Percentiles rank a stretch among this genome's conserved stretches.
phyloP scores from a whole-genome alignment of 1,140 invertebrate genomes.

The Homarus americanus region DNA sequence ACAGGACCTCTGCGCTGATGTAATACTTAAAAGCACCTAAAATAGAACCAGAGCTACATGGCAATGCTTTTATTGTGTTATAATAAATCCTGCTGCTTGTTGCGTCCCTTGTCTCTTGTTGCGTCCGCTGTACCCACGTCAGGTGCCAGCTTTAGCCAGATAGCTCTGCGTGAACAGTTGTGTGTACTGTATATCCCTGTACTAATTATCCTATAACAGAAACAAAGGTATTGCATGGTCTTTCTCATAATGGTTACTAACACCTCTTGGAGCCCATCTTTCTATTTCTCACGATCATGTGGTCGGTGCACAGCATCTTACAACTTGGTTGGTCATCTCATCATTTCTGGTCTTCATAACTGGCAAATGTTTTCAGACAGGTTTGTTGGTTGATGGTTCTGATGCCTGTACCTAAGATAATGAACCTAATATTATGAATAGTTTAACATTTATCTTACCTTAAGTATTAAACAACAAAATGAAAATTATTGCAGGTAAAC shows the following conservation, averaged over 20 bases:
- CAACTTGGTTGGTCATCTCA: too few relatives aligned
- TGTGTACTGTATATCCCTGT: not conserved
- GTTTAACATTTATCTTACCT: too few relatives aligned
- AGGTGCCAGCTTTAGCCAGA: conserved; percentile 2
- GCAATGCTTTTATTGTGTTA: conserved; percentile 24
- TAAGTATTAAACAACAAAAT: too few relatives aligned
- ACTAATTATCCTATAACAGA: not conserved
- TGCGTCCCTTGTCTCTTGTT: conserved; percentile 21
- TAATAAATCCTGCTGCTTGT: conserved; percentile 12
- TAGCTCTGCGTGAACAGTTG: not conserved
- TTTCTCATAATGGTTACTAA: not conserved
- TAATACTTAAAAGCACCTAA: not conserved
- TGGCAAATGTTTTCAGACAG: too few relatives aligned
- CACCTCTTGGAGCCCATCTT: not conserved
- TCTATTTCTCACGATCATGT: too few relatives aligned
- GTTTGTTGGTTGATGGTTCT: too few relatives aligned
- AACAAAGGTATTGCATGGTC: not conserved
- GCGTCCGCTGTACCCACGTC: not conserved
- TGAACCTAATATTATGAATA: too few relatives aligned
- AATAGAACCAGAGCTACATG: conserved; percentile 6
- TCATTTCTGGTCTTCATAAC: too few relatives aligned
- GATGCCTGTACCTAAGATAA: too few relatives aligned
- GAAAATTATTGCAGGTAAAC: too few relatives aligned
- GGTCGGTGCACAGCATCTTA: too few relatives aligned
- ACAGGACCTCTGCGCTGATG: conserved; percentile 19